Evolutionary conservation across 2,797 vertebrate species (phyloP), one percentile per base, ranked within the genome.

Genomic region (Paratrypauchen microcephalus): DNA sequence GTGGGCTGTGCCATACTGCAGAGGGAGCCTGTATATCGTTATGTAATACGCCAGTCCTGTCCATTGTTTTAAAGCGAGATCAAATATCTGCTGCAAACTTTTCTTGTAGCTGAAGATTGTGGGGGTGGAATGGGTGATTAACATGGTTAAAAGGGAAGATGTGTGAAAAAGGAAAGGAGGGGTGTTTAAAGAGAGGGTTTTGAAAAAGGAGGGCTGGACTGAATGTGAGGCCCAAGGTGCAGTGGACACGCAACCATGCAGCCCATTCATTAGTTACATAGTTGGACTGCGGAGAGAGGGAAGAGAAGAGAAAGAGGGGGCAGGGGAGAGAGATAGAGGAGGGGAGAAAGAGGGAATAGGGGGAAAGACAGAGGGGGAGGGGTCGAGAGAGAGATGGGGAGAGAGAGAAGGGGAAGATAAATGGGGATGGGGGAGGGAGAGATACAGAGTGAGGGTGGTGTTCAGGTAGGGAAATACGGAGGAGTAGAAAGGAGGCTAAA

Each of bases 31-130:
- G 15, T 41, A 3, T 55, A 60, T 81, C 78, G 73, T 92, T 88
- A 90, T 78, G 77, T 69, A 90, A 90, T 81, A 59, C 52, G 56
- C 81, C 78, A 13, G n/a, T 61, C 69, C 45, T 21, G 73, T 74
- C 66, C 77, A 61, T 81, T 83, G 86, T 80, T 85, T 86, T 74
- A 77, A 72, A 80, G 73, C 60, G 2, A 28, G 55, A 19, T 6
- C 1, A 1, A 7, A 8, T 12, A 12, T 21, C n/a, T 0, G 64
- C 23, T 36, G 3, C 39, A 19, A 9, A 48, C 70, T 68, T 70
- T 57, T 72, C 74, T 62, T 62, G 68, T 1, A 9, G 66, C 39
- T 73, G 54, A 0, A 26, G 69, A 64, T 56, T 26, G 21, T 67
- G 32, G 6, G 2, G 4, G 18, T 2, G 56, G 41, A 21, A 7